A percentile compares a stretch with the other conserved stretches of the same genome.
These are phyloP conservation scores for Microcebus ravelobensis DNA, from an alignment of 2,113 vertebrate genomes.

Conservation along the genomic window DNA sequence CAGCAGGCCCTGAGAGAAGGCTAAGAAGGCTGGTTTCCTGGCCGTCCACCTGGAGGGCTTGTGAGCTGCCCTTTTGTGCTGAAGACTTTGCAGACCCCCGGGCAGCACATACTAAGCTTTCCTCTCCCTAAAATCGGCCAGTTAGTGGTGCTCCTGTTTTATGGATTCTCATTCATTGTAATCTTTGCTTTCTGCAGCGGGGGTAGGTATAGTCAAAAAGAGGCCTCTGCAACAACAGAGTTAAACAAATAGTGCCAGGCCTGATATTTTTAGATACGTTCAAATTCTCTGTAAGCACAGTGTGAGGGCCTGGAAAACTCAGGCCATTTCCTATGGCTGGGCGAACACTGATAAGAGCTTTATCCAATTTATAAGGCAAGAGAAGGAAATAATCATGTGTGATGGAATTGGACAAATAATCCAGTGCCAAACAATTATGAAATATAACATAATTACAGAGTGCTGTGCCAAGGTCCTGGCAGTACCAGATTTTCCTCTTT, in stretches of 20 bases:
- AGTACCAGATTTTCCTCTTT: slow-evolving; percentile 12
- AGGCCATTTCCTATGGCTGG: slow-evolving; percentile 53
- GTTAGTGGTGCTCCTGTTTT: background rate
- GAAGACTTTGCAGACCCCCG: background rate
- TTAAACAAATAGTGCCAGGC: slow-evolving; percentile 39
- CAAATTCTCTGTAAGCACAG: slow-evolving; percentile 62
- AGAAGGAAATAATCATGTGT: slow-evolving; percentile 77
- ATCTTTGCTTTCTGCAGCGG: slow-evolving; percentile 38
- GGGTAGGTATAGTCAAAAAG: background rate
- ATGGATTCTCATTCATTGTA: background rate
- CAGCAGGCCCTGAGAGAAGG: no score
- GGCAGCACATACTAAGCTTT: background rate
- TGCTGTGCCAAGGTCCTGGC: slow-evolving; percentile 38
- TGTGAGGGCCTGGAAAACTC: slow-evolving; percentile 66
- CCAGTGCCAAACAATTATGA: slow-evolving; percentile 70
- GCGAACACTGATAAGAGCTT: slow-evolving; percentile 73
- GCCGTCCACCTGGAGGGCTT: background rate
- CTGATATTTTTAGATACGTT: slow-evolving; percentile 69
- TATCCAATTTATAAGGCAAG: slow-evolving; percentile 77
- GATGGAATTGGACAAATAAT: slow-evolving; percentile 78
- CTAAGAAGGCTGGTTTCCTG: background rate
- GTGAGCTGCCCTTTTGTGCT: background rate
- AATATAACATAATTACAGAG: slow-evolving; percentile 65
- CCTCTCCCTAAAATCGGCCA: background rate
- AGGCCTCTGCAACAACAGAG: background rate